Evolutionary conservation across 2,113 vertebrate genomes (phyloP).

Genomic region (Zeus faber): DNA sequence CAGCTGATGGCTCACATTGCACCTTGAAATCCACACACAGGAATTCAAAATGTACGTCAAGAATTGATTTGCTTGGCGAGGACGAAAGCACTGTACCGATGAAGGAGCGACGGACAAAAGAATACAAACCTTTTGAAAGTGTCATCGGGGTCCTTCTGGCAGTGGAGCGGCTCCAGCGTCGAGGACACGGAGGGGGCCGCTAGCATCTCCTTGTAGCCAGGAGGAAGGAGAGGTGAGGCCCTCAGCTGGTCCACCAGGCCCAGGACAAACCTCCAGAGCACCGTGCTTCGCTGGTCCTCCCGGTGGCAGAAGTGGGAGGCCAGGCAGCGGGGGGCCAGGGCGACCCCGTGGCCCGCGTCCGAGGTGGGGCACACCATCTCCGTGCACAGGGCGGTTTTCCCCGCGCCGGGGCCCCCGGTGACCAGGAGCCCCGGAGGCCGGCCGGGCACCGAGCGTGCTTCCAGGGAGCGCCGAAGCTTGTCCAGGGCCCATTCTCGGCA

Average conservation of each 20-base stretch:
- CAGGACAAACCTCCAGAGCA: slow-evolving; percentile 71
- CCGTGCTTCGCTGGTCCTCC: slow-evolving; percentile 67
- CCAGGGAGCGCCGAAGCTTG: slow-evolving; percentile 73
- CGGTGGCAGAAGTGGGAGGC: slow-evolving; percentile 78
- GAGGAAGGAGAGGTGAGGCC: slow-evolving; percentile 60
- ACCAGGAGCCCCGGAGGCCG: slow-evolving; percentile 65
- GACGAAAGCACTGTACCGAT: too few species aligned
- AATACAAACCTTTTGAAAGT: slow-evolving; percentile 77
- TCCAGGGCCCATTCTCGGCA: slow-evolving; percentile 83
- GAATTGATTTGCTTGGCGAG: too few species aligned
- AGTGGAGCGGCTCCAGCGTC: slow-evolving; percentile 58
- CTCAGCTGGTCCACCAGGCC: slow-evolving; percentile 75
- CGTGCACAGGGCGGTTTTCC: slow-evolving; percentile 76
- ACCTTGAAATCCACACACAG: too few species aligned
- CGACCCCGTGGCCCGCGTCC: slow-evolving; percentile 40
- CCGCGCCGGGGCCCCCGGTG: slow-evolving; percentile 74
- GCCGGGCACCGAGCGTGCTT: slow-evolving; percentile 38
- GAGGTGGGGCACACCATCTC: slow-evolving; percentile 76
- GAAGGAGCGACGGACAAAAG: too few species aligned
- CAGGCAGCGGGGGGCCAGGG: slow-evolving; percentile 70
- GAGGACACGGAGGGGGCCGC: slow-evolving; percentile 37
- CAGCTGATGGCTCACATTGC: too few species aligned
- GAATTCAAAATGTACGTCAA: too few species aligned
- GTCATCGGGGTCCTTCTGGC: slow-evolving; percentile 71
- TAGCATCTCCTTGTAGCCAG: slow-evolving; percentile 57